Conservation (phyloP, 2,113 vertebrate genomes). For the Grus americana region DNA sequence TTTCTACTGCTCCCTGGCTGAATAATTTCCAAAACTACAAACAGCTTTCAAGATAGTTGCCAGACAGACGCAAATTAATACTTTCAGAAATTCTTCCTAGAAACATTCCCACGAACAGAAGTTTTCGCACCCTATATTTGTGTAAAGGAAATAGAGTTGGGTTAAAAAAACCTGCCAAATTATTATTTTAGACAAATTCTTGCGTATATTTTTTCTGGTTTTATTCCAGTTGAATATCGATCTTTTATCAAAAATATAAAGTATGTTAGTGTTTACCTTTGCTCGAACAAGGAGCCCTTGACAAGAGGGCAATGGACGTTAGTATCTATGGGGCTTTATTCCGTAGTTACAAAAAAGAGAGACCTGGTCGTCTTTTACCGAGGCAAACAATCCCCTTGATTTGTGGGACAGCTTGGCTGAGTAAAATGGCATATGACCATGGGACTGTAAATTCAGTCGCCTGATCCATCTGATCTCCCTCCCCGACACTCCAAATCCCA, state of each 20-base stretch:
- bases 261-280: background rate
- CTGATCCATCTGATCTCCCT: background rate
- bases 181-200: background rate
- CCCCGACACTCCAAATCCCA: background rate
- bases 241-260: background rate
- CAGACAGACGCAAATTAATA: constrained; percentile 52
- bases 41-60: constrained; percentile 57
- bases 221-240: background rate
- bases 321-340: background rate
- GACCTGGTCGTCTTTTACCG: background rate
- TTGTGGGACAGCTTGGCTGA: background rate
- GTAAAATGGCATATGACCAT: background rate
- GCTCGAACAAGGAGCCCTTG: background rate
- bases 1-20: constrained; percentile 56
- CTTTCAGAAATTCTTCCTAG: constrained; percentile 44
- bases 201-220: background rate
- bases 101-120: constrained; percentile 21
- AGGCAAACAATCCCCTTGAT: background rate
- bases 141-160: constrained; percentile 2
- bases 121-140: background rate
- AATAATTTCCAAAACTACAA: constrained; percentile 60
- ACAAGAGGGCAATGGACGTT: background rate
- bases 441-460: background rate
- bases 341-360: background rate
- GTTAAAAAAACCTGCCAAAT: background rate